These are phyloP conservation scores for Pantherophis vulpinus DNA, from an alignment of 2,797 vertebrate genomes.

Conservation along the genomic window DNA sequence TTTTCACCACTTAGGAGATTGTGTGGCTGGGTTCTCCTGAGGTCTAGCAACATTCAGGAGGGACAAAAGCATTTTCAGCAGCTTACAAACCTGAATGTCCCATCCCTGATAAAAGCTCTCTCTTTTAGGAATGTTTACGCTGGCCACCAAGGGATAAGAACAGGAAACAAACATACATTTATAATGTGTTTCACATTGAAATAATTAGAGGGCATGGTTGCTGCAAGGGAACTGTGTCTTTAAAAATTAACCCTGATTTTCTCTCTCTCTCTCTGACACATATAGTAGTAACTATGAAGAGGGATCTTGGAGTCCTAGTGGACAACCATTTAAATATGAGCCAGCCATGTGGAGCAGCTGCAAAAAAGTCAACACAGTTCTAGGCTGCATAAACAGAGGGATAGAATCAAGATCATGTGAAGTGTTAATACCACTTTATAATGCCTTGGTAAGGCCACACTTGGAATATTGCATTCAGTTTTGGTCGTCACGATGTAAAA, in stretches of 20 bases:
- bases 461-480: too few species aligned
- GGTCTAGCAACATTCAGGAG: accelerated
- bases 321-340: too few species aligned
- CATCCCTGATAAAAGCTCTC: not conserved
- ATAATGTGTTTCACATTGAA: slow-evolving; percentile 68
- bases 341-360: too few species aligned
- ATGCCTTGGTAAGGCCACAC: too few species aligned
- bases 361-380: too few species aligned
- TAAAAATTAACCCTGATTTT: slow-evolving; percentile 70
- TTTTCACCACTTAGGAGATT: not conserved
- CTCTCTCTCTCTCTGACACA: slow-evolving; percentile 39
- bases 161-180: slow-evolving; percentile 54
- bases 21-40: not conserved
- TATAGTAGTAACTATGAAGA: too few species aligned
- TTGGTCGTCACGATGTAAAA: too few species aligned
- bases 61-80: not conserved
- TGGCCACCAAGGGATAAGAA: slow-evolving; percentile 50
- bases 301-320: too few species aligned
- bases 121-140: slow-evolving; percentile 59
- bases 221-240: slow-evolving; percentile 67
- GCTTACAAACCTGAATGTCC: slow-evolving; percentile 2
- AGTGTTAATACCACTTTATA: too few species aligned
- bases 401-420: too few species aligned
- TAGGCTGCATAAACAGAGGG: too few species aligned
- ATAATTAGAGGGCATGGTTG: slow-evolving; percentile 67